Percentiles rank a stretch among this genome's conserved stretches.
These are phyloP conservation scores for Drosophila monieri DNA, from an alignment of 2,888 invertebrate species.

Conservation along the genomic window DNA sequence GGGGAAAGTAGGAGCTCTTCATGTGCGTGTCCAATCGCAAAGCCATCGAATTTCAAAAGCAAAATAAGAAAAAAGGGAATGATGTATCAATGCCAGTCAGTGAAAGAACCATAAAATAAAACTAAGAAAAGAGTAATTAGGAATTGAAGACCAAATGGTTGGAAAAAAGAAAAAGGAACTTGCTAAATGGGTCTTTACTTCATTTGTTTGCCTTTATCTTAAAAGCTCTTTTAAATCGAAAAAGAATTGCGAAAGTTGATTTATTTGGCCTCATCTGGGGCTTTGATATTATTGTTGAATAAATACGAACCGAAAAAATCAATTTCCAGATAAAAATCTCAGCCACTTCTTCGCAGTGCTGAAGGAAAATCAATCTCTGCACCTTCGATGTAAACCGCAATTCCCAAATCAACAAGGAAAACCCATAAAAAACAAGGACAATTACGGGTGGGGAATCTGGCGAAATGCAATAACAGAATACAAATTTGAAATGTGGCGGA, in stretches of 20 bases:
- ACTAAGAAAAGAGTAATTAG: slow-evolving; percentile 30
- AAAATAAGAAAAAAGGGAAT: not conserved
- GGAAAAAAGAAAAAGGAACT: not conserved
- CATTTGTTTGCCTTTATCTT: slow-evolving; percentile 2
- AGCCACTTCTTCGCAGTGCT: not conserved
- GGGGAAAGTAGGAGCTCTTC: slow-evolving; percentile 6
- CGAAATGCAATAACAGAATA: slow-evolving; percentile 67
- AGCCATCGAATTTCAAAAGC: slow-evolving; percentile 18
- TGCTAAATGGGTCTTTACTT: not conserved
- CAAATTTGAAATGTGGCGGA: slow-evolving; percentile 73
- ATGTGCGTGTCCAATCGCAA: slow-evolving; percentile 23
- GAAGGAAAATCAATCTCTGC: slow-evolving; percentile 10
- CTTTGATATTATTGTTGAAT: not conserved
- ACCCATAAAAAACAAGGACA: slow-evolving; percentile 14
- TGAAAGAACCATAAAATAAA: slow-evolving; percentile 2
- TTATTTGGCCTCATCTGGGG: not conserved
- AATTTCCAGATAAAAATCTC: slow-evolving; percentile 29
- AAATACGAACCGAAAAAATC: slow-evolving; percentile 11
- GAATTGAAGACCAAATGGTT: slow-evolving; percentile 22
- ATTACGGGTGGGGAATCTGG: slow-evolving; percentile 28
- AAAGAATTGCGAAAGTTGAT: not conserved
- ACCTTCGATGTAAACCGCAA: slow-evolving; percentile 12
- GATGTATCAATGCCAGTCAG: slow-evolving; percentile 12
- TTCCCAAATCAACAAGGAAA: slow-evolving; percentile 8
- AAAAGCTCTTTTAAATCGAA: not conserved